Conservation (phyloP, 2,113 vertebrate genomes). For the Gobiocypris rarus region DNA sequence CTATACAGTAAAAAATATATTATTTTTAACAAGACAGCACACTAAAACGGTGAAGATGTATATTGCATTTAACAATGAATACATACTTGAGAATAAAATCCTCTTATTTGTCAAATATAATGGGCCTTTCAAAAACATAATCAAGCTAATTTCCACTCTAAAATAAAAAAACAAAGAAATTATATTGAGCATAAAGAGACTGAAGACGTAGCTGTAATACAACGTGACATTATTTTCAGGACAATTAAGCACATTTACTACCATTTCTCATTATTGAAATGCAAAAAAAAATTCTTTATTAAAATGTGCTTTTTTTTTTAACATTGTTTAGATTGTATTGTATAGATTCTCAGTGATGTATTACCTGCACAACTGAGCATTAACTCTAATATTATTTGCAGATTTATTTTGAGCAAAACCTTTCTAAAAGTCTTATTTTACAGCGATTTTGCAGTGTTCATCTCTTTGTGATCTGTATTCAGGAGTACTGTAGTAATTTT, state of each 20-base stretch:
- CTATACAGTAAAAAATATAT: no score
- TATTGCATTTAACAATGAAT: not conserved
- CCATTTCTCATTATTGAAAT: not conserved
- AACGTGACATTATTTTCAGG: not conserved
- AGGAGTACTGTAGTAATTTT: not conserved
- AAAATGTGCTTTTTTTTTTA: not conserved
- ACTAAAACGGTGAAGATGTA: not conserved
- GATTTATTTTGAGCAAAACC: not conserved
- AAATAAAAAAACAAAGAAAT: no score
- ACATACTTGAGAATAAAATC: not conserved
- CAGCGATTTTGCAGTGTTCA: no score
- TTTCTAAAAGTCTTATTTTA: no score
- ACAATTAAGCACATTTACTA: not conserved
- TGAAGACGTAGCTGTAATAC: not conserved
- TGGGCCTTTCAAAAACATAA: no score
- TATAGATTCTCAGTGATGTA: not conserved
- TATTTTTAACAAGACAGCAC: not conserved
- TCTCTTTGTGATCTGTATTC: not conserved
- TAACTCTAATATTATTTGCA: not conserved
- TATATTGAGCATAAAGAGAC: no score
- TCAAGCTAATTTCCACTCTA: no score
- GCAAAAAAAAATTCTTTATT: not conserved
- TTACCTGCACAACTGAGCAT: not conserved
- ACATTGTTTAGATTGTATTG: not conserved
- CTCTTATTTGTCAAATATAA: not conserved